Conservation (phyloP, 2,888 invertebrate species). For the Acheta domesticus region DNA sequence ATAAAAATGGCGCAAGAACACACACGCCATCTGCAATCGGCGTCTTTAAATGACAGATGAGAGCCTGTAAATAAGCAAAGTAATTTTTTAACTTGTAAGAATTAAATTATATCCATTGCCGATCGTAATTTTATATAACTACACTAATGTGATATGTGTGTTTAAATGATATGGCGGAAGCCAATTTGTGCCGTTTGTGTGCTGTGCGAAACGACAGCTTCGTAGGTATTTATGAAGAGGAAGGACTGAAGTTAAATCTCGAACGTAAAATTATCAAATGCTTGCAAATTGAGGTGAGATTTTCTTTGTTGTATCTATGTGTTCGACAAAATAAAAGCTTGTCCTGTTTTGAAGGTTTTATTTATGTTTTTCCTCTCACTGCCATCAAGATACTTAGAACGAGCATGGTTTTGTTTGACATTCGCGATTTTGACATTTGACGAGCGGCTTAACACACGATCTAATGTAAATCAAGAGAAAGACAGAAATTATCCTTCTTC, state of each 20-base stretch:
- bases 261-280: slow-evolving; percentile 49
- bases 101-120: slow-evolving; percentile 19
- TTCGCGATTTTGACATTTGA: too few relatives aligned
- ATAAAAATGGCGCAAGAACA: slow-evolving; percentile 7
- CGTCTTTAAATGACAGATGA: slow-evolving; percentile 19
- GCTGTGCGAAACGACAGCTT: slow-evolving; percentile 48
- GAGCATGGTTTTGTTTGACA: not conserved
- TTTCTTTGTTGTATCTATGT: not conserved
- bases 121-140: not conserved
- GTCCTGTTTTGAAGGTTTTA: too few relatives aligned
- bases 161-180: slow-evolving; percentile 33
- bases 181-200: slow-evolving; percentile 49
- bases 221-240: slow-evolving; percentile 49
- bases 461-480: too few relatives aligned
- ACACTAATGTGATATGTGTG: not conserved
- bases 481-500: too few relatives aligned
- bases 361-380: not conserved
- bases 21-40: slow-evolving; percentile 27
- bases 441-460: too few relatives aligned
- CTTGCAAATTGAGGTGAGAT: slow-evolving; percentile 48
- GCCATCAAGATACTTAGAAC: not conserved
- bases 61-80: not conserved
- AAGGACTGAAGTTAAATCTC: slow-evolving; percentile 47
- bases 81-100: slow-evolving; percentile 18
- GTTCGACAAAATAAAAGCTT: too few relatives aligned